A percentile compares a stretch with the other conserved stretches of the same genome.
phyloP scores from a whole-genome alignment of 1,140 invertebrate species.

The Saccostrea echinata region DNA sequence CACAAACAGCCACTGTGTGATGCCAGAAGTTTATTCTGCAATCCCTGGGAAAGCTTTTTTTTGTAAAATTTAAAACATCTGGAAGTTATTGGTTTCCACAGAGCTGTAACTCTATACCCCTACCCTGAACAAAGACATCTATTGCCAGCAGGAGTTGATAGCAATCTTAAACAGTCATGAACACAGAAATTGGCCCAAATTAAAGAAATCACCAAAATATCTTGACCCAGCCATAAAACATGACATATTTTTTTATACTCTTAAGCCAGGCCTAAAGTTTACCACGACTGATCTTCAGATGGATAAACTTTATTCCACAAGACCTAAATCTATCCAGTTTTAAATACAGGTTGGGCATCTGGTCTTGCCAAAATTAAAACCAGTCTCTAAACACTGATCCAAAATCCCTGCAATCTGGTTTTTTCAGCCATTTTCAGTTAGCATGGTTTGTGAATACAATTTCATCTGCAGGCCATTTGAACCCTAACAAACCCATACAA shows the following conservation, averaged over 20 bases:
- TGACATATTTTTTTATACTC: neutral
- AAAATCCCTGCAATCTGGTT: slow-evolving; percentile 19
- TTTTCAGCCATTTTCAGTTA: slow-evolving; percentile 23
- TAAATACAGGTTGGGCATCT: neutral
- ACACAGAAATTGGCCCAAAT: neutral
- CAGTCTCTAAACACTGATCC: slow-evolving; percentile 2
- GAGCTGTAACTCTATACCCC: slow-evolving; percentile 3
- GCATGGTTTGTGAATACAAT: slow-evolving; percentile 5
- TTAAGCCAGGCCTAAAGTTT: neutral
- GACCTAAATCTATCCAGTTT: too few species aligned
- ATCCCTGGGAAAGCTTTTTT: neutral
- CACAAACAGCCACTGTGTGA: neutral
- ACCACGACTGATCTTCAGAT: neutral
- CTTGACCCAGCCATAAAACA: slow-evolving; percentile 33
- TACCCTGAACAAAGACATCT: neutral
- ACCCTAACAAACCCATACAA: slow-evolving; percentile 6
- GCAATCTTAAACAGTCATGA: neutral
- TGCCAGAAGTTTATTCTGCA: neutral
- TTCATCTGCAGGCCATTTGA: slow-evolving; percentile 21
- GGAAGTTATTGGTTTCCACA: neutral
- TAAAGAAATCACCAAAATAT: neutral
- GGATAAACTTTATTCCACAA: neutral
- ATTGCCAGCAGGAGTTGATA: slow-evolving; percentile 9
- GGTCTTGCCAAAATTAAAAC: neutral
- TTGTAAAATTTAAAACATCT: slow-evolving; percentile 17